Conservation (phyloP, 2,888 invertebrate genomes). For the Lochmaea capreae region DNA sequence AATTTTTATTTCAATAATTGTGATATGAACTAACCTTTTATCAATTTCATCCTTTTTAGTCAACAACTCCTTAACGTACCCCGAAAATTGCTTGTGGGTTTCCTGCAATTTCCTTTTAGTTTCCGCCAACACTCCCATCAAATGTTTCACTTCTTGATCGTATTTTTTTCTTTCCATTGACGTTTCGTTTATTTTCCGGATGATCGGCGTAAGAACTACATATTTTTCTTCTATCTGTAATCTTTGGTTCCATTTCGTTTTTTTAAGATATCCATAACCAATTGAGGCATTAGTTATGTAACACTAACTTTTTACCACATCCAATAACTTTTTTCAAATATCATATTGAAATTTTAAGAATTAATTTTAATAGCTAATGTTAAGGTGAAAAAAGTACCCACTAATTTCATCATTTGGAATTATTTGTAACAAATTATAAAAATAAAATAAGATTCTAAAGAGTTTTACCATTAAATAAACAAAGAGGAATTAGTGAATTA, state of each 20-base stretch:
- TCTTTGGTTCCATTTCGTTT: slow-evolving; percentile 52
- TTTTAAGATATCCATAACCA: slow-evolving; percentile 31
- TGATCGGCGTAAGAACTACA: slow-evolving; percentile 60
- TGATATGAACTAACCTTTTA: slow-evolving; percentile 50
- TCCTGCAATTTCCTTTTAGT: slow-evolving; percentile 56
- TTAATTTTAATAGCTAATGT: neutral
- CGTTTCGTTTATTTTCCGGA: slow-evolving; percentile 60
- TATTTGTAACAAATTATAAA: too few relatives aligned
- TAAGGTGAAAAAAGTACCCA: too few relatives aligned
- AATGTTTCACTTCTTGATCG: slow-evolving; percentile 58
- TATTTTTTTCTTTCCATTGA: slow-evolving; percentile 59
- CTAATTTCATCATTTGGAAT: too few relatives aligned
- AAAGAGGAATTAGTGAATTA: too few relatives aligned
- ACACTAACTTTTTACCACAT: neutral
- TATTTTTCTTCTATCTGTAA: slow-evolving; percentile 66
- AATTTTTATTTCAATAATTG: too few relatives aligned
- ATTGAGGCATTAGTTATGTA: slow-evolving; percentile 22
- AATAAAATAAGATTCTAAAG: too few relatives aligned
- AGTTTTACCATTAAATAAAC: too few relatives aligned
- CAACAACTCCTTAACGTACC: slow-evolving; percentile 56
- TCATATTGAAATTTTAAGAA: neutral
- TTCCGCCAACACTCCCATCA: slow-evolving; percentile 57
- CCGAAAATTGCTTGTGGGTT: slow-evolving; percentile 57
- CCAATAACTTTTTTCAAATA: neutral
- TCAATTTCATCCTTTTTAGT: slow-evolving; percentile 59